Percentiles rank a stretch among this genome's conserved stretches.
Conservation (phyloP, 2,888 invertebrate genomes). For the Machimus rusticus region DNA sequence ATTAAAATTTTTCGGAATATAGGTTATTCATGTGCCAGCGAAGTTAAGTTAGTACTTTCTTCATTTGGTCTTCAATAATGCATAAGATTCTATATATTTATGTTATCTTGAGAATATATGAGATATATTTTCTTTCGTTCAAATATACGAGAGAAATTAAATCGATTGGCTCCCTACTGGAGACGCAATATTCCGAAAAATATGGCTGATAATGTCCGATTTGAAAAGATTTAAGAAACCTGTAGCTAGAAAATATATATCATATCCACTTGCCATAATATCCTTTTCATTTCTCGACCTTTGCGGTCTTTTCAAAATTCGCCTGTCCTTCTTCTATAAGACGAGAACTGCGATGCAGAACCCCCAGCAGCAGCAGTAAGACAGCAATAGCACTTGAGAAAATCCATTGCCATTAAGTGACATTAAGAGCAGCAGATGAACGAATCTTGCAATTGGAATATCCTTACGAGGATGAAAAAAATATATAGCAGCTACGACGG, state of each 20-base stretch:
- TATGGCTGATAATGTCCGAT: not conserved
- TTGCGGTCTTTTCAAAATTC: not conserved
- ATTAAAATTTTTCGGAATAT: too few relatives aligned
- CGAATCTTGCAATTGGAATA: not conserved
- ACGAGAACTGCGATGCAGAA: not conserved
- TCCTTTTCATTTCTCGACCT: not conserved
- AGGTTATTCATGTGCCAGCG: too few relatives aligned
- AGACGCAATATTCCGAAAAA: not conserved
- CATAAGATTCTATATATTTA: too few relatives aligned
- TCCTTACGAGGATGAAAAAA: not conserved
- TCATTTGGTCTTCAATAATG: too few relatives aligned
- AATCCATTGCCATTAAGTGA: not conserved
- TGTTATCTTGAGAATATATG: too few relatives aligned
- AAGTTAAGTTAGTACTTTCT: too few relatives aligned
- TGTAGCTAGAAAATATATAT: not conserved
- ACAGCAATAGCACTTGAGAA: not conserved
- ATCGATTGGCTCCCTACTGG: not conserved
- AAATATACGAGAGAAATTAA: not conserved
- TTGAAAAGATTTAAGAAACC: not conserved
- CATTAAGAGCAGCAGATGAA: not conserved
- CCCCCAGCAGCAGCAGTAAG: not conserved
- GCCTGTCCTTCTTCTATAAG: not conserved
- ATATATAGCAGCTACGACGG: not conserved
- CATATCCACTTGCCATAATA: not conserved
- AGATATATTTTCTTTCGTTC: not conserved